Evolutionary conservation across 2,113 vertebrate species (phyloP).

Genomic region (Poecilia latipinna): DNA sequence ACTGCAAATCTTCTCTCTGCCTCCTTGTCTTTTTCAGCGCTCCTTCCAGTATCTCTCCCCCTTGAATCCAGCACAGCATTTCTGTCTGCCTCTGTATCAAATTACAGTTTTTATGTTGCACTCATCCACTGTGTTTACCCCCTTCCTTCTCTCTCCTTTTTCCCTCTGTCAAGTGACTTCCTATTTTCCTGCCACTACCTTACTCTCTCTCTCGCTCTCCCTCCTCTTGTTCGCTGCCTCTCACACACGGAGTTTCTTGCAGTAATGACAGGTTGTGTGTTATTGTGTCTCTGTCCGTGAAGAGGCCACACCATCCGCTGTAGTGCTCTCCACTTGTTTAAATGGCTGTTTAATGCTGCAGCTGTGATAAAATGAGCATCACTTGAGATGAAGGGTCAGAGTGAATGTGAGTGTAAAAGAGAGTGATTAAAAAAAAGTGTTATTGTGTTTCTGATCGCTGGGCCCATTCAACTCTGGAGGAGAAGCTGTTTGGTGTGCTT

Average conservation of each 20-base stretch:
- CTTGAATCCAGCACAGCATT: conserved; percentile 43
- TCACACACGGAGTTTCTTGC: conserved; percentile 13
- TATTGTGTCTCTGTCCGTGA: conserved; percentile 69
- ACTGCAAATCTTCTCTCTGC: conserved; percentile 41
- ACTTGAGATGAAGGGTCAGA: conserved; percentile 64
- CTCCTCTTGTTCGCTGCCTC: neutral
- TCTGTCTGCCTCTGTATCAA: conserved; percentile 53
- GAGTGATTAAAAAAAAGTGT: no score
- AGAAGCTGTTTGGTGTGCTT: conserved; percentile 11
- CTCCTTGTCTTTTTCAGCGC: conserved; percentile 37
- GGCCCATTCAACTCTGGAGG: conserved; percentile 31
- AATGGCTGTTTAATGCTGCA: conserved; percentile 67
- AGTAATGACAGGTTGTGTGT: conserved; percentile 73
- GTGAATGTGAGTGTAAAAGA: conserved; percentile 26
- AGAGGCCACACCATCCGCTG: conserved; percentile 64
- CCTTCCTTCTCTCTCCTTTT: conserved; percentile 32
- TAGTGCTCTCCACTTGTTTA: conserved; percentile 68
- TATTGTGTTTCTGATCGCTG: conserved; percentile 37
- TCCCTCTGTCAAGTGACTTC: conserved; percentile 58
- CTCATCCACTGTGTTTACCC: conserved; percentile 28
- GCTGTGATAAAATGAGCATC: conserved; percentile 56
- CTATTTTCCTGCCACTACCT: conserved; percentile 23
- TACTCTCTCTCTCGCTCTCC: conserved; percentile 20
- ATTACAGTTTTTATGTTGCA: conserved; percentile 69
- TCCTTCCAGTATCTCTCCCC: conserved; percentile 34